These are phyloP conservation scores for Antheraea assamensis DNA, from an alignment of 2,888 invertebrate genomes.

Conservation along the genomic window DNA sequence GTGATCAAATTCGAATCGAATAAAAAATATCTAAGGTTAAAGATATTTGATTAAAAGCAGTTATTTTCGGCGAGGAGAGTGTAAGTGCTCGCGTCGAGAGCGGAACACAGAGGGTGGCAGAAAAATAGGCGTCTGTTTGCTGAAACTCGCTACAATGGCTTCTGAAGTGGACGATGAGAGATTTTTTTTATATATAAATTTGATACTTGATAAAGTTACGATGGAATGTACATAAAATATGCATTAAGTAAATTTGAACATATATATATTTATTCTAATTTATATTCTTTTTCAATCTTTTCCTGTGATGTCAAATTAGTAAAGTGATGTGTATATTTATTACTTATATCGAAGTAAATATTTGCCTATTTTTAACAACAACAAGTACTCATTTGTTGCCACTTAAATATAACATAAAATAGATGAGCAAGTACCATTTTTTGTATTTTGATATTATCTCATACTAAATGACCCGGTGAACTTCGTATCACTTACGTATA, in stretches of 20 bases:
- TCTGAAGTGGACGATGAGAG: conserved; percentile 16
- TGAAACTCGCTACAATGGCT: conserved; percentile 14
- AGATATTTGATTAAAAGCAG: background rate
- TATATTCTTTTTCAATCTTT: background rate
- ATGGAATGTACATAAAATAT: conserved; percentile 1
- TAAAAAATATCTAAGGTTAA: conserved; percentile 4
- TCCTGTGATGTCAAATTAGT: background rate
- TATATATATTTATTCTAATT: background rate
- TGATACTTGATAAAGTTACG: conserved; percentile 16
- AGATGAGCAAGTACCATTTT: too few species aligned
- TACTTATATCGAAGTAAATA: background rate
- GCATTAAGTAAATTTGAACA: background rate
- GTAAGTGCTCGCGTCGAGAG: conserved; percentile 9
- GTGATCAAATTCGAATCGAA: background rate
- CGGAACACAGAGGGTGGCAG: conserved; percentile 3
- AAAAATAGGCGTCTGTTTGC: conserved; percentile 17
- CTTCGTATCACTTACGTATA: too few species aligned
- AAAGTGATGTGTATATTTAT: background rate
- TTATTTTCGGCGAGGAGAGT: background rate
- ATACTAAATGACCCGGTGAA: too few species aligned
- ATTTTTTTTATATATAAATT: conserved; percentile 15
- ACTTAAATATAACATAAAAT: too few species aligned
- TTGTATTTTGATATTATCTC: too few species aligned
- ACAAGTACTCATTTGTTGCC: too few species aligned
- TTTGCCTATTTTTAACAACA: too few species aligned